These are phyloP conservation scores for Rhagoletis pomonella DNA, from an alignment of 1,140 invertebrate genomes.

Conservation along the genomic window DNA sequence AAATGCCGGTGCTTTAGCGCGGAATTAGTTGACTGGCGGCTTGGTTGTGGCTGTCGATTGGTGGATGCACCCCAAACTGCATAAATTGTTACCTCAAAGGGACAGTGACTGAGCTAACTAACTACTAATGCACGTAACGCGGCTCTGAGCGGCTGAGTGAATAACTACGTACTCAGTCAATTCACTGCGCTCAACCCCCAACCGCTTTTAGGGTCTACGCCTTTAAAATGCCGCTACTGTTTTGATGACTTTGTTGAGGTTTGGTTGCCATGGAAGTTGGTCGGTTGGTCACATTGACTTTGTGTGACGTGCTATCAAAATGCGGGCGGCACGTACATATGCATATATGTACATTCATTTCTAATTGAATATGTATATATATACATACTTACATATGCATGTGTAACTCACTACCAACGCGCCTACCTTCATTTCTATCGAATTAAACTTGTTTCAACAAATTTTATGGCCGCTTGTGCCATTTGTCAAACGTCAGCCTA, in stretches of 20 bases:
- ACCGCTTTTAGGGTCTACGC: not conserved
- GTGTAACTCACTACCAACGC: not conserved
- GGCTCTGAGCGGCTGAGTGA: not conserved
- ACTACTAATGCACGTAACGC: not conserved
- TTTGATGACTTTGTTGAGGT: not conserved
- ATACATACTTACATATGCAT: not conserved
- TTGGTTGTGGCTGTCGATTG: not conserved
- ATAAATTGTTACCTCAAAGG: not conserved
- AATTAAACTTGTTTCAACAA: slow-evolving; percentile 10
- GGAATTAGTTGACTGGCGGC: slow-evolving; percentile 6
- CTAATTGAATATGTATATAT: not conserved
- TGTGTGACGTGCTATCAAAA: not conserved
- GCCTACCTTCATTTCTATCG: not conserved
- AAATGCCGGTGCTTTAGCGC: slow-evolving; percentile 8
- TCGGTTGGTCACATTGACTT: slow-evolving; percentile 29
- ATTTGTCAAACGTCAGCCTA: slow-evolving; percentile 14
- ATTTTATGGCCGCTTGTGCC: slow-evolving; percentile 20
- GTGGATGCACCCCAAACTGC: not conserved
- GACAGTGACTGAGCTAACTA: not conserved
- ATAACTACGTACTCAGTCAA: not conserved
- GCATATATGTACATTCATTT: not conserved
- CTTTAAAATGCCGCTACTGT: not conserved
- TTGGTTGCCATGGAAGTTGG: not conserved
- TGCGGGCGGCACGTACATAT: not conserved
- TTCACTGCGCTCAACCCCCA: not conserved